A percentile compares a stretch with the other conserved stretches of the same genome.
Conservation (phyloP, 2,888 invertebrate genomes). For the Stenolophus ochropezus region DNA sequence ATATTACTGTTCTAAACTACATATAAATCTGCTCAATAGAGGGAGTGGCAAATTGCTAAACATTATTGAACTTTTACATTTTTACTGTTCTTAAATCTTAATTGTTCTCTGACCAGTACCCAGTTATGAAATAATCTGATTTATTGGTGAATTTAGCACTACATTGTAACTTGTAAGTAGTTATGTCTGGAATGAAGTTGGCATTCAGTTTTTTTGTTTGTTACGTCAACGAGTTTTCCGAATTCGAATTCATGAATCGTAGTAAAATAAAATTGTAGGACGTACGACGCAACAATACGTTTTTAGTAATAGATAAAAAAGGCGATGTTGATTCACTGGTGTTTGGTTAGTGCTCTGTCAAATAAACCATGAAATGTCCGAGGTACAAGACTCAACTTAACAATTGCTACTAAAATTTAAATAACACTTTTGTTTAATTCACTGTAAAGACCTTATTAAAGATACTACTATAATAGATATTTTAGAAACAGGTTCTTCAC, state of each 20-base stretch:
- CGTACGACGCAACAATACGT: neutral
- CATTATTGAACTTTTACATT: constrained; percentile 39
- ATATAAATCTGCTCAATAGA: constrained; percentile 21
- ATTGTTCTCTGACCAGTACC: constrained; percentile 21
- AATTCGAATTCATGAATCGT: neutral
- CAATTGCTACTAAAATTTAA: too few species aligned
- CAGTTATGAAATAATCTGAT: neutral
- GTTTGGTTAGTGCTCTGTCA: too few species aligned
- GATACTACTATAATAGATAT: too few species aligned
- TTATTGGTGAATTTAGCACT: neutral
- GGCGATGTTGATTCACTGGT: neutral
- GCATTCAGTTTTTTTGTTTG: neutral
- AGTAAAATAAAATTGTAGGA: neutral
- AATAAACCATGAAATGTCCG: too few species aligned
- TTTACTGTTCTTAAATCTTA: constrained; percentile 20
- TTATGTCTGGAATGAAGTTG: neutral
- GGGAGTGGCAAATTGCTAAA: constrained; percentile 30
- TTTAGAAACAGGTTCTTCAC: too few species aligned
- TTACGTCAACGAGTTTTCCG: neutral
- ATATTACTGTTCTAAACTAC: constrained; percentile 27
- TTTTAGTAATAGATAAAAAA: neutral
- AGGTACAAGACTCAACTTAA: too few species aligned
- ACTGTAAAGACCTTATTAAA: too few species aligned
- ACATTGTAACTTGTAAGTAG: neutral
- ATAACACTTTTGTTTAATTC: too few species aligned